These are phyloP conservation scores for Labeo calbasu DNA, from an alignment of 2,797 vertebrate species.

Conservation along the genomic window DNA sequence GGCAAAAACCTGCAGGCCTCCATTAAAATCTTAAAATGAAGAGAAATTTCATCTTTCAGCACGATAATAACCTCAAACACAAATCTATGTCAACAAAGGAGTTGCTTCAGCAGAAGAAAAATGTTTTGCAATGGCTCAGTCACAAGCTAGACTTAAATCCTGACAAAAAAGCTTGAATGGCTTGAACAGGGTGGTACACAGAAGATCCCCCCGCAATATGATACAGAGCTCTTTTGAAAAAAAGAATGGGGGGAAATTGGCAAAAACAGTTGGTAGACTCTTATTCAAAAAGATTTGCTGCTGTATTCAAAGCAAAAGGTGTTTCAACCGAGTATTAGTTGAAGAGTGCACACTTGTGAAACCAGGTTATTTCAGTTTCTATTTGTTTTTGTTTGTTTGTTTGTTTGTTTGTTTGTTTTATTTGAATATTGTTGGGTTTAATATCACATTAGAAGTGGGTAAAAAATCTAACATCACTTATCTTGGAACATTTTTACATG, in stretches of 20 bases:
- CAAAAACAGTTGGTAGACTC: background rate
- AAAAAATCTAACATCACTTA: background rate
- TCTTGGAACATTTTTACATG: too few species aligned
- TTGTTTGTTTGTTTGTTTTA: background rate
- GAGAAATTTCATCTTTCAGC: background rate
- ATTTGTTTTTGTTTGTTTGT: background rate
- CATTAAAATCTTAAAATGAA: background rate
- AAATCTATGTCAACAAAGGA: constrained; percentile 16
- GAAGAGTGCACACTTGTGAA: background rate
- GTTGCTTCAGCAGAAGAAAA: background rate
- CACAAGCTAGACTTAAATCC: background rate
- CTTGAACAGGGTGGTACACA: background rate
- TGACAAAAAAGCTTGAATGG: background rate
- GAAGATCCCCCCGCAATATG: background rate
- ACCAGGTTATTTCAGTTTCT: background rate
- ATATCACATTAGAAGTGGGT: background rate
- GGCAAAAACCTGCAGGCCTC: background rate
- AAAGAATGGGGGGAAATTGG: background rate
- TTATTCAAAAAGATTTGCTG: background rate
- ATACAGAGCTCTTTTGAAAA: background rate
- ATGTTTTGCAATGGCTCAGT: background rate
- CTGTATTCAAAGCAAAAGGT: background rate
- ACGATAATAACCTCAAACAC: constrained; percentile 7
- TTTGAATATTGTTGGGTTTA: background rate
- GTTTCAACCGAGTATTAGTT: background rate